phyloP scores from a whole-genome alignment of 2,888 invertebrate species.

The Ypsolopha sequella region DNA sequence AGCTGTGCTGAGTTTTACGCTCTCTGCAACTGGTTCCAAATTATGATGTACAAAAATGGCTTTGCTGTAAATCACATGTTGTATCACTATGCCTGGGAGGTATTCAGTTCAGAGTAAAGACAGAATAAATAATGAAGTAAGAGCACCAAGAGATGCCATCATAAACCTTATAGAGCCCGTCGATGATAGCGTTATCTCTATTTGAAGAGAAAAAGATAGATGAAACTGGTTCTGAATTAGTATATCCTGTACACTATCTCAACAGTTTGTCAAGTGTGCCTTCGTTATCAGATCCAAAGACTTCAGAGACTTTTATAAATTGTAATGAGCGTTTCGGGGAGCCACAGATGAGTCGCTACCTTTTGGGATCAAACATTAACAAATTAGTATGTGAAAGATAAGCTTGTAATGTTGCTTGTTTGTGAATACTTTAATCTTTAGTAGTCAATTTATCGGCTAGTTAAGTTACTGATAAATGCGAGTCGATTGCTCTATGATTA shows the following conservation, averaged over 20 bases:
- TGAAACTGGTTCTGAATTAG: conserved; percentile 45
- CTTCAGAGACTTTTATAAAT: conserved; percentile 41
- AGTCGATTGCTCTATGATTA: conserved; percentile 50
- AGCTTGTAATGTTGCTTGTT: conserved; percentile 54
- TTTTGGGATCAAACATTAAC: conserved; percentile 46
- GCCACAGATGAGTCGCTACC: conserved; percentile 38
- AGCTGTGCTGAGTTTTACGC: no score
- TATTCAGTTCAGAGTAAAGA: no score
- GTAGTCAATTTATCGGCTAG: conserved; percentile 60
- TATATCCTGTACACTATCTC: conserved; percentile 45
- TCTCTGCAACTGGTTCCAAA: no score
- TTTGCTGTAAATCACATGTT: no score
- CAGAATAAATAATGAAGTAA: background rate
- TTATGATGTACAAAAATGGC: no score
- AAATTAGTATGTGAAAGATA: conserved; percentile 52
- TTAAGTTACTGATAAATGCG: conserved; percentile 53
- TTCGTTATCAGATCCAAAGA: conserved; percentile 45
- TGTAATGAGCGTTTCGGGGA: conserved; percentile 24
- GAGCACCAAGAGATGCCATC: background rate
- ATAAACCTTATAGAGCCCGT: conserved; percentile 19
- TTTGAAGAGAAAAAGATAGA: conserved; percentile 33
- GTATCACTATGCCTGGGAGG: no score
- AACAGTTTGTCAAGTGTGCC: conserved; percentile 41
- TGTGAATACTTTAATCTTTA: conserved; percentile 51
- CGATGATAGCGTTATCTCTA: conserved; percentile 39